Base-by-base conservation (phyloP, 2,113 vertebrate genomes). In the Microtus ochrogaster region DNA sequence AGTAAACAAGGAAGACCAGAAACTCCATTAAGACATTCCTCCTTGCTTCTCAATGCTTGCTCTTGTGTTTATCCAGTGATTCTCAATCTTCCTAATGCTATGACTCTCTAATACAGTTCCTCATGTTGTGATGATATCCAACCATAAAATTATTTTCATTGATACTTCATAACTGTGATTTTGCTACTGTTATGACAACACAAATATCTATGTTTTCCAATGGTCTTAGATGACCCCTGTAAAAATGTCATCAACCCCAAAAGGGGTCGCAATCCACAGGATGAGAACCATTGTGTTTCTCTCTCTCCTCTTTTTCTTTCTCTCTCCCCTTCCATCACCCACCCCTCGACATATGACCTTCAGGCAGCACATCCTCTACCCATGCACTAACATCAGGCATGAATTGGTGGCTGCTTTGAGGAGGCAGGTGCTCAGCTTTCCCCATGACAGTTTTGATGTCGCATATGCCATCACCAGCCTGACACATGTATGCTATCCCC, bases 391-490 rank as follows among this genome's bases (percentile, higher is more conserved):
- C 7, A 52, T 47, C 93, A 93, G 47, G 52, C 66, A 61, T 93
- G 84, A 77, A 41, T 58, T 94, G 90, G 94, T 91, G 95, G 88
- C 93, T 72, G 61, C 89, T 93, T 87, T 66, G 77, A n/a, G 70
- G 83, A 96, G 22, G 83, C 91, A 97, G 86, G 82, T 90, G 77
- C 72, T 96, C 87, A 52, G 72, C 78, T 94, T 96, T 84, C 66
- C 92, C 84, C 83, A 58, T 97, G 97, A 92, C 92, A 97, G 90
- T 92, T 92, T 89, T 70, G 74, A 63, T 97, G 94, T 93, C 95
- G 96, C 49, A 1, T 86, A 47, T 2, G 16, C 76, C 66, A 5
- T 90, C 90, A 82, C 92, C 84, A 79, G 90, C 33, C 90, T 97
- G 97, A 97, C 95, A 96, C 86, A 58, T 76, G 89, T 94, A 94